Base-by-base conservation (phyloP, 2,888 invertebrate genomes). In the Diaphora mendica region DNA sequence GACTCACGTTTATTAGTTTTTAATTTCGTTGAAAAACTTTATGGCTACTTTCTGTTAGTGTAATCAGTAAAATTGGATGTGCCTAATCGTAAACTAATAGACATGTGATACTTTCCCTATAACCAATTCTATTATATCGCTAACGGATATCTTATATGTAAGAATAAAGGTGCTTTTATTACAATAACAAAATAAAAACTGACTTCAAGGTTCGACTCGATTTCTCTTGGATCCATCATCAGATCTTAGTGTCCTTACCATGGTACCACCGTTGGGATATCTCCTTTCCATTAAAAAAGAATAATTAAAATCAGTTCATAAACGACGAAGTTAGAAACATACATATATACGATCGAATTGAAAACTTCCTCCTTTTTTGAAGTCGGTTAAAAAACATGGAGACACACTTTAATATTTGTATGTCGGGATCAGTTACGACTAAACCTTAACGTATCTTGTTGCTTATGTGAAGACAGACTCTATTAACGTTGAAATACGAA, bases 1-100 rank as follows among this genome's bases (percentile, higher is more conserved):
- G 86, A 87, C 82, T 87, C 89, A 88, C 87, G 89, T 82, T 81
- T 83, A 79, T 82, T 78, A 77, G 78, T 84, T 82, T 85, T 77
- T 82, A 77, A 84, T 84, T 84, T 81, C 76, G 68, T 75, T 71
- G 73, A 77, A 80, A 77, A 77, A 68, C 65, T 80, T 79, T 80
- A 85, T 82, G 42, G 72, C 75, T 72, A 67, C 66, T 81, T 77
- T 84, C 79, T 77, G 79, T 79, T 78, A 75, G 73, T 75, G 72
- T 30, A 70, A 71, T 67, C 55, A 75, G 71, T 74, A 72, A 79
- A 79, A 82, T 82, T 75, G 68, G 9, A 51, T 76, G 73, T 76
- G 69, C 51, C 67, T 78, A 77, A 79, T 80, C 73, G 72, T 66
- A 65, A 74, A 71, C 51, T 72, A 59, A 59, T 75, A 73, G 69